phyloP scores from a whole-genome alignment of 2,113 vertebrate species.

The Corydoras sp. region DNA sequence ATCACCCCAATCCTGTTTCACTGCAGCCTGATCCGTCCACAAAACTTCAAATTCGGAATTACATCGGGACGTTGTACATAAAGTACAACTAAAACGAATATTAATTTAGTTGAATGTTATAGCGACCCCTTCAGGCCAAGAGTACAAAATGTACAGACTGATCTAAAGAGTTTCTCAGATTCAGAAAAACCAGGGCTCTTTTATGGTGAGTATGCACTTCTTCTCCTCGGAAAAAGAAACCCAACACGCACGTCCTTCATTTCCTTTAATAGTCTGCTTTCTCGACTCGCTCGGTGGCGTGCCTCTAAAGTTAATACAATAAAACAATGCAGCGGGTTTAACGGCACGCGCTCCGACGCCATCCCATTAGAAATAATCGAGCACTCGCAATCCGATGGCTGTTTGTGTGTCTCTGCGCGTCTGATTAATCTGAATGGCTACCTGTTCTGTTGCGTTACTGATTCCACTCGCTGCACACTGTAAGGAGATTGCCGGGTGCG shows the following conservation, averaged over 20 bases:
- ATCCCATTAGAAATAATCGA: conserved; percentile 95
- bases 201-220: conserved; percentile 91
- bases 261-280: conserved; percentile 83
- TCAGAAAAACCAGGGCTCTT: conserved; percentile 99
- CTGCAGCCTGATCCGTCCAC: too few relatives aligned
- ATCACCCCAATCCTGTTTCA: too few relatives aligned
- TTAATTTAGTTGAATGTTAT: too few relatives aligned
- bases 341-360: conserved; percentile 89
- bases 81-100: too few relatives aligned
- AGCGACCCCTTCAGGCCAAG: too few relatives aligned
- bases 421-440: conserved; percentile 92
- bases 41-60: too few relatives aligned
- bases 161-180: conserved; percentile 90
- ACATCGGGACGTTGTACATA: too few relatives aligned
- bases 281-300: conserved; percentile 81
- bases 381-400: conserved; percentile 79
- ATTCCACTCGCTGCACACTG: conserved; percentile 87
- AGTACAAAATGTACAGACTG: too few relatives aligned
- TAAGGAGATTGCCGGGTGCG: conserved; percentile 77
- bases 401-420: conserved; percentile 81
- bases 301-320: conserved; percentile 83
- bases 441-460: conserved; percentile 93
- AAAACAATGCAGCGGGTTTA: conserved; percentile 84
- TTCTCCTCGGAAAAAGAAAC: conserved; percentile 38
- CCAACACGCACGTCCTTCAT: conserved; percentile 70